Percentiles rank a stretch among this genome's conserved stretches.
phyloP scores from a whole-genome alignment of 2,888 invertebrate species.

The Eurytoma californica region DNA sequence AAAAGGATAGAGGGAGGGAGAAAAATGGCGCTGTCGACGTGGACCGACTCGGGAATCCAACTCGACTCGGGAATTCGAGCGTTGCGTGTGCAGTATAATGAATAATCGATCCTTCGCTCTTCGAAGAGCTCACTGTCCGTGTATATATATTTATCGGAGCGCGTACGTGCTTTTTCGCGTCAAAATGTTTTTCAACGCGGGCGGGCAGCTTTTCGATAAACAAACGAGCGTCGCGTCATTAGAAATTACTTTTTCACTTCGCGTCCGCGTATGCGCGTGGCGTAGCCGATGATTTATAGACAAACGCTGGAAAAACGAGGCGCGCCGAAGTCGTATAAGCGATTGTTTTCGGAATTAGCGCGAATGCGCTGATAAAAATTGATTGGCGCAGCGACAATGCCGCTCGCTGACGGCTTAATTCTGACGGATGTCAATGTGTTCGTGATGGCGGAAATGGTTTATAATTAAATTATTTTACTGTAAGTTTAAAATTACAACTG shows the following conservation, averaged over 20 bases:
- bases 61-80: constrained; percentile 3
- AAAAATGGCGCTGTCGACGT: constrained; percentile 37
- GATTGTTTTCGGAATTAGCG: constrained; percentile 3
- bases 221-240: constrained; percentile 25
- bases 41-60: constrained; percentile 12
- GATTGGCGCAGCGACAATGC: neutral
- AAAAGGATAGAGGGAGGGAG: neutral
- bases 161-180: constrained; percentile 19
- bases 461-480: no score
- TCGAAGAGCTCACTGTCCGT: neutral
- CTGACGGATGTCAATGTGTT: no score
- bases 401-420: neutral
- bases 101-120: constrained; percentile 38
- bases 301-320: neutral
- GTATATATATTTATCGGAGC: constrained; percentile 31
- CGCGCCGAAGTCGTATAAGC: neutral
- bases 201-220: constrained; percentile 14
- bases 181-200: constrained; percentile 29
- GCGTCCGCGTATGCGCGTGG: neutral
- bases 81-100: constrained; percentile 18
- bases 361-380: neutral
- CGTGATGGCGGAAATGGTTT: no score
- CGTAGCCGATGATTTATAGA: constrained; percentile 13
- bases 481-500: no score
- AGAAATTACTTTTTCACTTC: constrained; percentile 43